Evolutionary conservation across 2,888 invertebrate genomes (phyloP), one percentile per base, ranked within the genome.

Genomic region (Hirtodrosophila confusa): DNA sequence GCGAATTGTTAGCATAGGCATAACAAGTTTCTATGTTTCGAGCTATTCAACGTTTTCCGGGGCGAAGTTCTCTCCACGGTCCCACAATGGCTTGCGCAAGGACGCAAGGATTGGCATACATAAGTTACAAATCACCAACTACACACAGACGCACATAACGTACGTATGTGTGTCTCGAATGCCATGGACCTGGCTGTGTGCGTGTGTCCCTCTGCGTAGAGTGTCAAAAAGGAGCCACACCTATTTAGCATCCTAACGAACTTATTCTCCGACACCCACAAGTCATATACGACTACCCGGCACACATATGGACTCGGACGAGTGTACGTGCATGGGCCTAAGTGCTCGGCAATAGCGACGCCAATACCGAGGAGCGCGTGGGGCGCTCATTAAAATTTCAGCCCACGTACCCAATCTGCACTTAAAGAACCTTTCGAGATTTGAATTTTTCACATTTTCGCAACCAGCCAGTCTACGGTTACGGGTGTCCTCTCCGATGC

Each of bases 361-460:
- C 60, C 69, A 47, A 39, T 45, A 44, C 47, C 56, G 50, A 66
- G 39, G 48, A 55, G 54, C 67, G 36, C 44, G 50, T 37, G 49
- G 62, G 55, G 43, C 64, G 63, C 83, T 78, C 86, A 84, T 86
- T 86, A 86, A 80, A 86, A 86, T 84, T 84, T 84, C 83, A 80
- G 71, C 44, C 70, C 83, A 84, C 83, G 83, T 84, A 74, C 80
- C 68, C 80, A 80, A 83, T 78, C 86, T 78, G 77, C 82, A 86
- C 86, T 83, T 80, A 79, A 78, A 82, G 75, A 78, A 82, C 85
- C 80, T 75, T 78, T 85, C 70, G 64, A 85, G 80, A 78, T 80
- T 80, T 80, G 79, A 82, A 82, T 80, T 85, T 80, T 80, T 85
- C 76, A 85, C 78, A 80, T 85, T 75, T 78, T 85, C 53, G 67